Evolutionary conservation across 1,140 invertebrate genomes (phyloP).

Genomic region (Belonocnema kinseyi): DNA sequence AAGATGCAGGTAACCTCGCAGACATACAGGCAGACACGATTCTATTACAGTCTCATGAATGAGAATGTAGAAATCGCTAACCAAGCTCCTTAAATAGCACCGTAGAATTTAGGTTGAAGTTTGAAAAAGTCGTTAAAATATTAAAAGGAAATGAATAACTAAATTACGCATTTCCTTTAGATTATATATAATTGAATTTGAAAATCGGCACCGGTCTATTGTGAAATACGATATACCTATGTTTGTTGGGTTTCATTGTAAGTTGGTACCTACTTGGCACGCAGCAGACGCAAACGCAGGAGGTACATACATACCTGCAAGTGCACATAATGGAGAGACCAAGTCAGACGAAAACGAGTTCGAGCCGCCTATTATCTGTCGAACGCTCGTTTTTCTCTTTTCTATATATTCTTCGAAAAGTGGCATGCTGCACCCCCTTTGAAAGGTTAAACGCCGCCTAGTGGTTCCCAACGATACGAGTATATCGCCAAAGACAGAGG

Average conservation of each 20-base stretch:
- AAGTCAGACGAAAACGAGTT: constrained; percentile 23
- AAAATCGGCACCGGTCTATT: not conserved
- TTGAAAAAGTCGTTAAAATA: not conserved
- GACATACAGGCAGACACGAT: too few species aligned
- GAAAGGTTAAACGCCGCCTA: constrained; percentile 40
- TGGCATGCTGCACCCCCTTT: constrained; percentile 35
- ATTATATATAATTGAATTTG: not conserved
- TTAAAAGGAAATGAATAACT: too few species aligned
- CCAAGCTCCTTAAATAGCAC: too few species aligned
- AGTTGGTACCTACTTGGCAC: too few species aligned
- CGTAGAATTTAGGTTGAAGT: not conserved
- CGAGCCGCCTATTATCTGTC: constrained; percentile 15
- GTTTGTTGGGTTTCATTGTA: not conserved
- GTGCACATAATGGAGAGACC: constrained; percentile 20
- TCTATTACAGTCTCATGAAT: too few species aligned
- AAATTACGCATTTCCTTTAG: not conserved
- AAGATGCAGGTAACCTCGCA: too few species aligned
- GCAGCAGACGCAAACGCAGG: not conserved
- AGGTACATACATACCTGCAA: not conserved
- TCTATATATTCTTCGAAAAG: constrained; percentile 44
- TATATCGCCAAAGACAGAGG: constrained; percentile 8
- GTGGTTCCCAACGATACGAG: constrained; percentile 27
- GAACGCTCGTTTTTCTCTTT: constrained; percentile 31
- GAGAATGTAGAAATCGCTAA: too few species aligned
- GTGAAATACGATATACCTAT: not conserved